These are phyloP conservation scores for Coregonus clupeaformis DNA, from an alignment of 2,113 vertebrate genomes.

Conservation along the genomic window DNA sequence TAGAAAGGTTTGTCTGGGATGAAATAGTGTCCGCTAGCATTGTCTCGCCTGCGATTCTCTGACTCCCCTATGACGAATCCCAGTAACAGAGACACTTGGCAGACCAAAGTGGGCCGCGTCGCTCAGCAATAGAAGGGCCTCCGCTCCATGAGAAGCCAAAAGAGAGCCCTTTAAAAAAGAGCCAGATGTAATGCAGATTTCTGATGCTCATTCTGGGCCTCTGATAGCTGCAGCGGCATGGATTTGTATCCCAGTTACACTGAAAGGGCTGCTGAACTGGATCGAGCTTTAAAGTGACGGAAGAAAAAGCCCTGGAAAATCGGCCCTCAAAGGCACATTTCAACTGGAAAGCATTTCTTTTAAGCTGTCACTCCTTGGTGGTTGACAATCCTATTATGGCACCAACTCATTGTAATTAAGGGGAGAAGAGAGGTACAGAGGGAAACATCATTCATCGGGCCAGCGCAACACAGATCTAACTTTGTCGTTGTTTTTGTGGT, in stretches of 20 bases:
- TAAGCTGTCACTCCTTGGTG: conserved; percentile 76
- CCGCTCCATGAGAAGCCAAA: conserved; percentile 62
- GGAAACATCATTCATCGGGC: conserved; percentile 57
- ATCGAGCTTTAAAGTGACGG: conserved; percentile 79
- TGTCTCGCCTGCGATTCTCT: conserved; percentile 67
- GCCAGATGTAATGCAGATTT: conserved; percentile 75
- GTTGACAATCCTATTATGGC: conserved; percentile 79
- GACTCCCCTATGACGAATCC: conserved; percentile 74
- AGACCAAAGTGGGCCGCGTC: conserved; percentile 60
- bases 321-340: conserved; percentile 78
- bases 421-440: conserved; percentile 65
- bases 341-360: conserved; percentile 77
- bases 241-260: conserved; percentile 80
- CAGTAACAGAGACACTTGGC: conserved; percentile 69
- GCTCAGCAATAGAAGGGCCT: conserved; percentile 49
- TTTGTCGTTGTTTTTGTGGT: conserved; percentile 46
- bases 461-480: conserved; percentile 55
- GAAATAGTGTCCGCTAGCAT: conserved; percentile 62
- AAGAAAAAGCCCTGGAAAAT: conserved; percentile 80
- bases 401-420: conserved; percentile 79
- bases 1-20: conserved; percentile 48
- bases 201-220: conserved; percentile 74
- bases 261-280: conserved; percentile 78
- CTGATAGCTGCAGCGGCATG: conserved; percentile 74
- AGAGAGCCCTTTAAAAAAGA: conserved; percentile 65